Conservation (phyloP, 2,113 vertebrate species). For the Siniperca knerii region DNA sequence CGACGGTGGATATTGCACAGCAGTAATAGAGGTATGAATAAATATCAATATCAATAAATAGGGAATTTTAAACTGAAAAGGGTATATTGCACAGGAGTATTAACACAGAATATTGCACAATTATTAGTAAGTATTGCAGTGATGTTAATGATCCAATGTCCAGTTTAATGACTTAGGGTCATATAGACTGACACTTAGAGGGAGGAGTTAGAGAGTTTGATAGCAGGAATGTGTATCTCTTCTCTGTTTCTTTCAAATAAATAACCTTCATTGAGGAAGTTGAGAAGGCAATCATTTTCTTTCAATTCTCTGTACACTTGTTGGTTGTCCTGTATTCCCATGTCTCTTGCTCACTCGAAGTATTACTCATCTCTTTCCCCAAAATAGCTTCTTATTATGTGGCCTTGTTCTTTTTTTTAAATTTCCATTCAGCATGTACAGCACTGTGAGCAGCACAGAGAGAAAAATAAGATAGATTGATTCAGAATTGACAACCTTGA, state of each 20-base stretch:
- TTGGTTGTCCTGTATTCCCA: neutral
- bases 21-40: no score
- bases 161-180: no score
- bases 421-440: neutral
- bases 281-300: neutral
- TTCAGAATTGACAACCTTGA: neutral
- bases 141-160: no score
- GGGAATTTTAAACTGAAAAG: no score
- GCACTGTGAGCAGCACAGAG: neutral
- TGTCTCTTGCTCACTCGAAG: neutral
- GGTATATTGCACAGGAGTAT: no score
- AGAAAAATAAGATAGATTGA: neutral
- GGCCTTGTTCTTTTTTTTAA: neutral
- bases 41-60: no score
- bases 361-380: neutral
- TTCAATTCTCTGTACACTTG: neutral
- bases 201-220: no score
- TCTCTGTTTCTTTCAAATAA: constrained; percentile 1
- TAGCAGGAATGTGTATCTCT: neutral
- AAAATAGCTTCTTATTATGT: neutral
- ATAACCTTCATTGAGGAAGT: neutral
- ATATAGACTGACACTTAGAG: no score
- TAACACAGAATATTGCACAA: no score
- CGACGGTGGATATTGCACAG: no score
- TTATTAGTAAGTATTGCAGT: no score